These are phyloP conservation scores for Palaemon carinicauda DNA, from an alignment of 1,140 invertebrate genomes.

Conservation along the genomic window DNA sequence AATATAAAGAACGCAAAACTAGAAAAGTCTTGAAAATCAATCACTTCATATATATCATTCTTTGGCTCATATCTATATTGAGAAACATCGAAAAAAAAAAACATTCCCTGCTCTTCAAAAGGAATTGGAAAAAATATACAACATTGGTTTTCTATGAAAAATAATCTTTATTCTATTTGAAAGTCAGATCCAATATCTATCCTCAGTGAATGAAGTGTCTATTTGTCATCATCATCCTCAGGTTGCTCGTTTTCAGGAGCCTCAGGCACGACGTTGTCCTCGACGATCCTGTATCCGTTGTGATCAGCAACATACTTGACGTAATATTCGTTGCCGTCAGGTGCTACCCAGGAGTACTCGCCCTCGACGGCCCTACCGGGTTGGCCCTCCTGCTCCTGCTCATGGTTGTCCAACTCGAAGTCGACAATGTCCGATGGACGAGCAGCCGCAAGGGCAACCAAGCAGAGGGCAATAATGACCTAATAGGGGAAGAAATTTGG, in stretches of 20 bases:
- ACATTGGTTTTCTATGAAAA: too few species aligned
- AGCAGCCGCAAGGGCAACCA: not conserved
- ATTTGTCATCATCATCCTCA: slow-evolving; percentile 12
- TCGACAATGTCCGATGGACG: slow-evolving; percentile 37
- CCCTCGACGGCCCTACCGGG: slow-evolving; percentile 37
- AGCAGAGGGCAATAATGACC: too few species aligned
- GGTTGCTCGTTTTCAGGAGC: not conserved
- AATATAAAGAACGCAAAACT: too few species aligned
- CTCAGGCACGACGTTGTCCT: slow-evolving; percentile 38
- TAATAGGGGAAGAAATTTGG: too few species aligned
- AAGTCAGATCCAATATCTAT: too few species aligned
- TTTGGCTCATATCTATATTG: too few species aligned
- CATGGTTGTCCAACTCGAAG: slow-evolving; percentile 40
- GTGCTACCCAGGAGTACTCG: slow-evolving; percentile 31
- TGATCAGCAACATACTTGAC: slow-evolving; percentile 52
- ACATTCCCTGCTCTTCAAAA: too few species aligned
- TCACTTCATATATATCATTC: too few species aligned
- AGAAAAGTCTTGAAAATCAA: too few species aligned
- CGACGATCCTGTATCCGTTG: slow-evolving; percentile 37
- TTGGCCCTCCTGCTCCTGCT: slow-evolving; percentile 29
- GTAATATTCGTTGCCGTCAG: slow-evolving; percentile 38
- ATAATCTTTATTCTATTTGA: too few species aligned
- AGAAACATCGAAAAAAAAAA: too few species aligned
- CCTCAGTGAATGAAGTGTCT: not conserved
- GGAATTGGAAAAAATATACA: too few species aligned